Evolutionary conservation across 2,113 vertebrate species (phyloP), one percentile per base, ranked within the genome.

Genomic region (Zapus hudsonius): DNA sequence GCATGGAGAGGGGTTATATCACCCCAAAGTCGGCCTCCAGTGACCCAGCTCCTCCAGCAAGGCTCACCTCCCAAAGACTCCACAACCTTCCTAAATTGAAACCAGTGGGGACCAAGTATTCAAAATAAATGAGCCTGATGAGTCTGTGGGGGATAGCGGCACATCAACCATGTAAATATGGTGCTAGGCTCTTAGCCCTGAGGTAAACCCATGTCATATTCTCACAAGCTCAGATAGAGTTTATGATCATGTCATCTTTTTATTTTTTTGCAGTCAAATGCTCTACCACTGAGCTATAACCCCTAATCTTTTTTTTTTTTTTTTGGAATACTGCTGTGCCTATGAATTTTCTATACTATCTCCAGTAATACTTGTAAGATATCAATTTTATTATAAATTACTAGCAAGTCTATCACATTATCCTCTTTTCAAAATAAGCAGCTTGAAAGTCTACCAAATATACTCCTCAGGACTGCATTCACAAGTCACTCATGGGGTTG

Each of bases 381-480:
- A 90, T 7, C 36, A 85, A 80, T 72, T 16, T 57, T 85, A 79
- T 33, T 91, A 31, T 83, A 64, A 83, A 73, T 72, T 84, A 84
- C 2, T 87, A 73, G 11, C 38, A 89, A 81, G 38, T 59, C 15
- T 79, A 31, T 87, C 25, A 19, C n/a, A 84, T 75, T 76, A 88
- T 40, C 6, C 11, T 38, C 52, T 67, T 79, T 42, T 89, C 80
- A 83, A 86, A 85, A 52, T 0, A 84, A 64, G 36, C 31, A 89
- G 17, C 8, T 81, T 83, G n/a, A 80, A 67, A n/a, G 5, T 69
- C 36, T 76, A 74, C 27, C 66, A 63, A 87, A 86, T n/a, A 44
- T 31, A 64, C 20, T 64, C 76, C 36, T 76, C 23, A 84, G 13
- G 70, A 85, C 4, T 29, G 10, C 5, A 74, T 31, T 95, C 69